Base-by-base conservation (phyloP, 2,888 invertebrate genomes). In the Metopia argyrocephala region DNA sequence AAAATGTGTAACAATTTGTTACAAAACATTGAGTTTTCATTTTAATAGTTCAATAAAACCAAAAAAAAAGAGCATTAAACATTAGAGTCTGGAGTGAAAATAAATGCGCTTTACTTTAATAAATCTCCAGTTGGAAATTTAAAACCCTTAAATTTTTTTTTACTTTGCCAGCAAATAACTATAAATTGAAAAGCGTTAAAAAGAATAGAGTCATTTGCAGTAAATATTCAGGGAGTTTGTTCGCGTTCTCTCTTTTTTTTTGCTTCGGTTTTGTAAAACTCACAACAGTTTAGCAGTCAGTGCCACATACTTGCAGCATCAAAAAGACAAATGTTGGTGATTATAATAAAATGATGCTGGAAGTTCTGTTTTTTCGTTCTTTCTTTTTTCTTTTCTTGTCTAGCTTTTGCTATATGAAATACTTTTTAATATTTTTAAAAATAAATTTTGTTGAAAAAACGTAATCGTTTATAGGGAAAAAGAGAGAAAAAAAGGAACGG, bases 301-400 rank as follows among this genome's bases (percentile, higher is more conserved):
- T 57, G 59, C 73, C 46, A 74, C 6, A 61, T 48, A 59, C 48
- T 38, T 46, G n/a, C n/a, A n/a, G n/a, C n/a, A n/a, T n/a, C n/a
- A n/a, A 69, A 62, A 57, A 81, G 80, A 81, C 80, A 81, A 76
- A 81, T 76, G 76, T 59, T 73, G 59, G 76, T 74, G 73, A 76
- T 81, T 81, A 76, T 70, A 65, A 54, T 46, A 73, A 81, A 73
- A 76, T 81, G 73, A 80, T 28, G n/a, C n/a, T n/a, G n/a, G n/a
- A n/a, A n/a, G n/a, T n/a, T n/a, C n/a, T n/a, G n/a, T n/a, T n/a
- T n/a, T n/a, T n/a, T n/a, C n/a, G n/a, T n/a, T n/a, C n/a, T n/a
- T n/a, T 76, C 76, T 57, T 57, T 65, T 57, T 74, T 79, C 64
- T 28, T 64, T 54, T 69, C 48, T 57, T 15, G 28, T 62, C 9